Evolutionary conservation across 2,888 invertebrate genomes (phyloP), one percentile per base, ranked within the genome.

Genomic region (Hyles lineata): DNA sequence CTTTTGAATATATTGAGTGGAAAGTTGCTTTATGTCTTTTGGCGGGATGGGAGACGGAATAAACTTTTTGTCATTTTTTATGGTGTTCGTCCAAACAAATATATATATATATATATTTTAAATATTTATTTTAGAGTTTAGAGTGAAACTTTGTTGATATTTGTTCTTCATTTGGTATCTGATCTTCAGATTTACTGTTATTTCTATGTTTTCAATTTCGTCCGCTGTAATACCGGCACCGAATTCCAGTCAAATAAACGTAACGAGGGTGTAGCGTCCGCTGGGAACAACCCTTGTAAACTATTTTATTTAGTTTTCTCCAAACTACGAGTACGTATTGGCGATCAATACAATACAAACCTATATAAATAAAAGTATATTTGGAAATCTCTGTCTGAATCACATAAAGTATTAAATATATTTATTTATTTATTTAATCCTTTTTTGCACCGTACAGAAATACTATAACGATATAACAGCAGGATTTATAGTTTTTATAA

Each of bases 271-370:
- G 78, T 81, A 76, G 75, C 70, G 79, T 83, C 89, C 88, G 76
- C 74, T 72, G 89, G 87, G 89, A 85, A 74, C 77, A 77, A 86
- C 88, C 87, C 86, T 85, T 85, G 84, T 83, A 83, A 89, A 89
- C 86, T 87, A 86, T 88, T 89, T 89, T 87, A 88, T 88, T 87
- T 85, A 82, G 81, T 84, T 87, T 87, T 80, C 80, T 74, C 77
- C 74, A 74, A 83, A 82, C 76, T 78, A 77, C 74, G 78, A 79
- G 67, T 72, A 67, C 76, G 74, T 76, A 78, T 73, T 73, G 17
- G 72, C 70, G 72, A 73, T 73, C 72, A 32, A 59, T 32, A 35
- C 32, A 77, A 76, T 74, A 70, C 73, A 74, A 73, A 74, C 43
- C 43, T 15, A 35, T 35, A 35, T 35, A 35, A 35, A 35, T 9